Percentiles rank a stretch among this genome's conserved stretches.
Evolutionary conservation across 2,113 vertebrate species (phyloP).

Genomic region (Leptosomus discolor): DNA sequence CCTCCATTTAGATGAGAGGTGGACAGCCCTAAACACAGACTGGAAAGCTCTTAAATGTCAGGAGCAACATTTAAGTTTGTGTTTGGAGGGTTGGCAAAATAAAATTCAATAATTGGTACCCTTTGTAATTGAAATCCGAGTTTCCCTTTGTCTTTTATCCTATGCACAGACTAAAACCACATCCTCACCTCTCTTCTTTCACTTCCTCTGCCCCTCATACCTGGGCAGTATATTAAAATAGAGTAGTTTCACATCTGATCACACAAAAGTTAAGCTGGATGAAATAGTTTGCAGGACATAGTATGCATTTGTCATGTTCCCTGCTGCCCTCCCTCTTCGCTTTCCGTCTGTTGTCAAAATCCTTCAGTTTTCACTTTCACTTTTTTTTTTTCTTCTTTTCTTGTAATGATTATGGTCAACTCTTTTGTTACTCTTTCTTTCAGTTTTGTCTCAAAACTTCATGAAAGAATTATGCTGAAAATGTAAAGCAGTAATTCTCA

Average conservation of each 20-base stretch:
- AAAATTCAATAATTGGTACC: background rate
- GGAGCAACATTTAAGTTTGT: background rate
- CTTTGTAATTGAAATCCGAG: background rate
- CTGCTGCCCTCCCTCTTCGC: background rate
- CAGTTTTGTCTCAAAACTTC: background rate
- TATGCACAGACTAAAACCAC: background rate
- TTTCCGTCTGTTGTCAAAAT: background rate
- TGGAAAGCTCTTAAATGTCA: background rate
- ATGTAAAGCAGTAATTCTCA: background rate
- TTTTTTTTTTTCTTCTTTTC: background rate
- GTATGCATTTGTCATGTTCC: background rate
- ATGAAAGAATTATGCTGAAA: background rate
- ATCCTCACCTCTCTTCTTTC: background rate
- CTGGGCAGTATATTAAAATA: background rate
- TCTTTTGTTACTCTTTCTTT: background rate
- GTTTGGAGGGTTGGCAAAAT: background rate
- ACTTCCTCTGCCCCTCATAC: background rate
- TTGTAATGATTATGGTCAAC: background rate
- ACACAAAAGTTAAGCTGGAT: background rate
- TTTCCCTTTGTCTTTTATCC: background rate
- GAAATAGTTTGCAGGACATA: background rate
- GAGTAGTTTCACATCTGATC: background rate
- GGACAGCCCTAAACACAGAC: background rate
- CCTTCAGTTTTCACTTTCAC: background rate
- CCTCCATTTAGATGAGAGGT: background rate